Evolutionary conservation across 2,797 vertebrate species (phyloP).

Genomic region (Xenentodon cancila): DNA sequence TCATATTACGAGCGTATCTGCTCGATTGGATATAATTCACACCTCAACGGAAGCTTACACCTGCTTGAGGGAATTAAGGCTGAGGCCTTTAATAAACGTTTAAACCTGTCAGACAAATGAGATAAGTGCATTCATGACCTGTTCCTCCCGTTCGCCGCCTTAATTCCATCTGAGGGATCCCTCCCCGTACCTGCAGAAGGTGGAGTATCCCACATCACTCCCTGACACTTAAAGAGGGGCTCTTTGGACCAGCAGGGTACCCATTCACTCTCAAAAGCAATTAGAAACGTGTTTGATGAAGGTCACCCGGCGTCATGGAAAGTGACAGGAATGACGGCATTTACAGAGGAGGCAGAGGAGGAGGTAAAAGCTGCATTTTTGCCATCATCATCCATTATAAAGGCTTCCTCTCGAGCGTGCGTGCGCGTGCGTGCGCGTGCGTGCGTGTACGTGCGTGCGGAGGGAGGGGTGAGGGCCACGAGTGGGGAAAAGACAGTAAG

Average conservation of each 20-base stretch:
- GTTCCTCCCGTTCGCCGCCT: conserved; percentile 72
- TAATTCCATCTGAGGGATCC: conserved; percentile 78
- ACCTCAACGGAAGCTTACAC: conserved; percentile 85
- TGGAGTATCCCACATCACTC: conserved; percentile 11
- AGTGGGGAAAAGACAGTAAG: conserved; percentile 91
- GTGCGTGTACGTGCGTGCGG: conserved; percentile 31
- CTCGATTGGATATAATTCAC: conserved; percentile 81
- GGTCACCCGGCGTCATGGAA: conserved; percentile 83
- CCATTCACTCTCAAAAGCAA: conserved; percentile 82
- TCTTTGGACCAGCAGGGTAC: conserved; percentile 33
- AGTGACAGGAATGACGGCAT: conserved; percentile 85
- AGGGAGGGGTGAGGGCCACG: conserved; percentile 52
- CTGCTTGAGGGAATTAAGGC: conserved; percentile 85
- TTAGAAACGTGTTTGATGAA: conserved; percentile 86
- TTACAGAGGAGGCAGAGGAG: conserved; percentile 64
- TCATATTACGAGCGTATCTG: conserved; percentile 81
- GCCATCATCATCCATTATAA: conserved; percentile 60
- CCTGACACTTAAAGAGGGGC: conserved; percentile 10
- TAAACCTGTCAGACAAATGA: conserved; percentile 85
- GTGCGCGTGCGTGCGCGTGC: conserved; percentile 7
- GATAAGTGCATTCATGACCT: conserved; percentile 80
- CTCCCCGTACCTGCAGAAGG: conserved; percentile 68
- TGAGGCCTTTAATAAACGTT: conserved; percentile 82
- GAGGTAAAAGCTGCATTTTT: conserved; percentile 50
- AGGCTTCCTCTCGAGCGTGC: conserved; percentile 51